These are phyloP conservation scores for Chloroceryle inda DNA, from an alignment of 2,797 vertebrate species.

Conservation along the genomic window DNA sequence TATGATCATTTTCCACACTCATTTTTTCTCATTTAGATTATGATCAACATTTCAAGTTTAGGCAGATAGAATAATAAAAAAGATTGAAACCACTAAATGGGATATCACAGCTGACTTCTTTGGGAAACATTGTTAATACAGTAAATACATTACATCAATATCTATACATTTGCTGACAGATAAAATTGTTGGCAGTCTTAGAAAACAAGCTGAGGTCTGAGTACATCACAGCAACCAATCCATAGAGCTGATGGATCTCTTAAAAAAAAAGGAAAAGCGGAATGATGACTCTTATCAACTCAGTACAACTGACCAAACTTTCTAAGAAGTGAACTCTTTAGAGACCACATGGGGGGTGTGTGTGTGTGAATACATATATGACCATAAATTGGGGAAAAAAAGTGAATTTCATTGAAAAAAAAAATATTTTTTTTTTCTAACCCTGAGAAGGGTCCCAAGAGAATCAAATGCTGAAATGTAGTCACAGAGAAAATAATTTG, in stretches of 20 bases:
- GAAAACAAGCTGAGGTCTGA: background rate
- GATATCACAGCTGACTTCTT: background rate
- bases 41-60: background rate
- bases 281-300: background rate
- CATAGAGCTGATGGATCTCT: background rate
- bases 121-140: background rate
- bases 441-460: background rate
- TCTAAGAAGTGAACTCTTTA: background rate
- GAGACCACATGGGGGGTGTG: fast-evolving
- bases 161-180: background rate
- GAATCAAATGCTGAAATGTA: background rate
- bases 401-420: background rate
- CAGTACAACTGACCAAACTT: background rate
- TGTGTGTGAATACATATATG: background rate
- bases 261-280: background rate
- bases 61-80: background rate
- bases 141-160: background rate
- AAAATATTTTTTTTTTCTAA: fast-evolving
- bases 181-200: background rate
- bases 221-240: background rate
- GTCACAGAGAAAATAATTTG: background rate
- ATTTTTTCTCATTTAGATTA: background rate
- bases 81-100: background rate
- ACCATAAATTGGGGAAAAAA: fast-evolving
- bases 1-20: background rate